Percentiles rank a stretch among this genome's conserved stretches.
Conservation (phyloP, 2,888 invertebrate species). For the Trachelus troglodyta region DNA sequence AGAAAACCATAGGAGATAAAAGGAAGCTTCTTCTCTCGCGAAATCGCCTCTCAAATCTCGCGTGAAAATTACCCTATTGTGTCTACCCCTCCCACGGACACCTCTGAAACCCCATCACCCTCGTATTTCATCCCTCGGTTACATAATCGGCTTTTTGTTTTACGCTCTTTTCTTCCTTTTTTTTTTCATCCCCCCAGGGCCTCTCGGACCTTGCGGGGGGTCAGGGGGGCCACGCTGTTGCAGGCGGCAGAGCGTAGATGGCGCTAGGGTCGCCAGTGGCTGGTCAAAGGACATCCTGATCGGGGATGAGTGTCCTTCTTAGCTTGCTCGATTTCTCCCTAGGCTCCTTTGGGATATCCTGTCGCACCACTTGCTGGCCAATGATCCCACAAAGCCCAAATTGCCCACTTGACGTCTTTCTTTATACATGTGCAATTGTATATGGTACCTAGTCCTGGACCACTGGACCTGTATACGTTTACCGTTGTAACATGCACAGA, state of each 20-base stretch:
- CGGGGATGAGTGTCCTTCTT: slow-evolving; percentile 10
- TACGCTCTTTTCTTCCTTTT: slow-evolving; percentile 57
- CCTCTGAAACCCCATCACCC: slow-evolving; percentile 28
- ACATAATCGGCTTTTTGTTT: slow-evolving; percentile 66
- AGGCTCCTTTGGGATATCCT: slow-evolving; percentile 32
- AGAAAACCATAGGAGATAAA: slow-evolving; percentile 3
- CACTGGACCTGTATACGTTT: too few species aligned
- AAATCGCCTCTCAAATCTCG: slow-evolving; percentile 66
- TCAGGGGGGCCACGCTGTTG: neutral
- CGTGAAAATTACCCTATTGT: slow-evolving; percentile 67
- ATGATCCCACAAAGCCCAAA: slow-evolving; percentile 30
- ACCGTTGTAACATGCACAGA: too few species aligned
- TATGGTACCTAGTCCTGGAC: neutral
- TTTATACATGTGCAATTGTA: neutral
- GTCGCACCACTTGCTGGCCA: slow-evolving; percentile 30
- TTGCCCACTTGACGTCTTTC: slow-evolving; percentile 27
- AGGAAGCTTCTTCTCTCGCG: slow-evolving; percentile 43
- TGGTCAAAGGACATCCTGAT: neutral
- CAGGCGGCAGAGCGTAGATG: neutral
- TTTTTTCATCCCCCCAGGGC: neutral
- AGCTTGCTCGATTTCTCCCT: slow-evolving; percentile 46
- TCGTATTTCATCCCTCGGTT: slow-evolving; percentile 63
- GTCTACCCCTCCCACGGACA: slow-evolving; percentile 26
- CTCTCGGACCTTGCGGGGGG: neutral
- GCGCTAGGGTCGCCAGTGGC: neutral